Conservation (phyloP, 2,888 invertebrate species). For the Unio delphinus region DNA sequence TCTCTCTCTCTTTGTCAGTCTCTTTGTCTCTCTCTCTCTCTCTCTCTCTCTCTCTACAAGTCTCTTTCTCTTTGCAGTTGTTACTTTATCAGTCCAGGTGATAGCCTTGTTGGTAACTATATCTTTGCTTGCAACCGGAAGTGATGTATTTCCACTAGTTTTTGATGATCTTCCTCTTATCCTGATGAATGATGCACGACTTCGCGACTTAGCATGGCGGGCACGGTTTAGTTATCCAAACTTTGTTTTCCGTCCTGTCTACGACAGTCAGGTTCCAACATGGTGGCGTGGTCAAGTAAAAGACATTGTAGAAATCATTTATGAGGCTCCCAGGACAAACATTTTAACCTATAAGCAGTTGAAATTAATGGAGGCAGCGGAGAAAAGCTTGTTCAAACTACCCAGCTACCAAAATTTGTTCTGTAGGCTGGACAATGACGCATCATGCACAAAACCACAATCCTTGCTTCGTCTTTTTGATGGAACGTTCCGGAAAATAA, state of each 20-base stretch:
- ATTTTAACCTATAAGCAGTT: conserved; percentile 28
- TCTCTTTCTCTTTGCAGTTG: conserved; percentile 25
- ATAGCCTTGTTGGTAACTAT: conserved; percentile 27
- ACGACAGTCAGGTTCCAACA: conserved; percentile 19
- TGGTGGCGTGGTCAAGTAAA: conserved; percentile 34
- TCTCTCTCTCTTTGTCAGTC: no score
- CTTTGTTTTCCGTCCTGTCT: conserved; percentile 26
- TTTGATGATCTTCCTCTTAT: conserved; percentile 40
- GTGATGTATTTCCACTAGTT: conserved; percentile 41
- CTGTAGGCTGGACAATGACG: conserved; percentile 23
- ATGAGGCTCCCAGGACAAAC: conserved; percentile 28
- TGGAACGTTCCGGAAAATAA: conserved; percentile 36
- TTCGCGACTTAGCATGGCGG: conserved; percentile 37
- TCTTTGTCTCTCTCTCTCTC: no score
- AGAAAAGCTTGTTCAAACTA: conserved; percentile 29
- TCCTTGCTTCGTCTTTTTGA: conserved; percentile 44
- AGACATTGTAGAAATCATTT: conserved; percentile 41
- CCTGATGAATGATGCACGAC: conserved; percentile 35
- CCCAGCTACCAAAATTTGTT: conserved; percentile 23
- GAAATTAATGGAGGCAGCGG: conserved; percentile 22
- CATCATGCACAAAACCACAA: conserved; percentile 34
- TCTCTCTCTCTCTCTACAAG: no score
- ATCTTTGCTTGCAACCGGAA: conserved; percentile 28
- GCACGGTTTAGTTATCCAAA: conserved; percentile 13
- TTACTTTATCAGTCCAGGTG: conserved; percentile 32